These are phyloP conservation scores for Caenorhabditis sp. DNA, from an alignment of 2,888 invertebrate genomes.

Conservation along the genomic window DNA sequence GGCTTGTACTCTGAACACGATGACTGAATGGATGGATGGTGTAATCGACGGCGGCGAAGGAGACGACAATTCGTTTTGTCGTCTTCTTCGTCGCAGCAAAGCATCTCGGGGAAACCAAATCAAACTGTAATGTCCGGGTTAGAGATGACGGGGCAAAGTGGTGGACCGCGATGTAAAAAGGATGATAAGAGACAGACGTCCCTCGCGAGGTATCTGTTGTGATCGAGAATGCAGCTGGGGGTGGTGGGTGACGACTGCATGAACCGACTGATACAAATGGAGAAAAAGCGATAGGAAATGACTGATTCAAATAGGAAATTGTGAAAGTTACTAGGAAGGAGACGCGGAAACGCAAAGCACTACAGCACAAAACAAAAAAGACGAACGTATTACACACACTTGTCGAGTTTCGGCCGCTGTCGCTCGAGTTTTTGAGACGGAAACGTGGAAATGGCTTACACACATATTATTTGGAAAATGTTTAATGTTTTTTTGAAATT, in stretches of 20 bases:
- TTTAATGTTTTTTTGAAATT: too few species aligned
- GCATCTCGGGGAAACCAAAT: slow-evolving; percentile 7
- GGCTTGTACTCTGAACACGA: slow-evolving; percentile 11
- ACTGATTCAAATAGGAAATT: neutral
- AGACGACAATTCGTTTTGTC: slow-evolving; percentile 6
- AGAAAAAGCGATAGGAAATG: neutral
- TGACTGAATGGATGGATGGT: slow-evolving; percentile 10
- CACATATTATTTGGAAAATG: too few species aligned
- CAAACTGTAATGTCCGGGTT: slow-evolving; percentile 41
- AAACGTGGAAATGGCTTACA: neutral
- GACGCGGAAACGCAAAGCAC: neutral
- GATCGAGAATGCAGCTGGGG: slow-evolving; percentile 1
- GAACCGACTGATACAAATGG: neutral
- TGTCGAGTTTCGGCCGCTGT: neutral
- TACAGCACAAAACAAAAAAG: neutral
- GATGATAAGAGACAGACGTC: slow-evolving; percentile 28
- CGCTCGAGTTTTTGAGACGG: neutral
- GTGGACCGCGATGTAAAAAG: neutral
- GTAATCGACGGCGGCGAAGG: slow-evolving; percentile 9
- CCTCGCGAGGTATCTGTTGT: slow-evolving; percentile 7
- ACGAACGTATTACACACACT: neutral
- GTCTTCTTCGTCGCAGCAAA: neutral
- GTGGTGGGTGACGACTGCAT: neutral
- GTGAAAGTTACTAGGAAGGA: too few species aligned
- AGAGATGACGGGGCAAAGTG: neutral